Evolutionary conservation across 2,888 invertebrate genomes (phyloP), one percentile per base, ranked within the genome.

Genomic region (Argyra leucocephala): DNA sequence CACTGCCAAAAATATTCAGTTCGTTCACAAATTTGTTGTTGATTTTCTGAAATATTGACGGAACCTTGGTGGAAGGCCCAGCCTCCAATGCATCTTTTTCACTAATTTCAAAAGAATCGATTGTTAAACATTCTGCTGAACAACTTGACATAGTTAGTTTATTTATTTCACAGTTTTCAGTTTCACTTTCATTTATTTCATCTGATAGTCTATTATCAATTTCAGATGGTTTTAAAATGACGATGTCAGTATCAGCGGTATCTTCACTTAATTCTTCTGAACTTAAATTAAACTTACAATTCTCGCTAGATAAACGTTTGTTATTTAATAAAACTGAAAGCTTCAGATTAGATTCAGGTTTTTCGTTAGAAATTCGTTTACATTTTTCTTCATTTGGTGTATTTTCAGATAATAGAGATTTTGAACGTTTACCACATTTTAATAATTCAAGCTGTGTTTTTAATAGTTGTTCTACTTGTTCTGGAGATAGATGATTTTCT

Each of bases 381-480:
- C 21, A n/a, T 57, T 65, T 62, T 5, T 66, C 64, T 1, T 12
- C 12, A 62, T 3, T 65, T 26, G 61, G 24, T 0, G 15, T 12
- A 12, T 31, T 7, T 1, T 58, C 22, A 7, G 7, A 15, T 22
- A 57, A 22, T 7, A 26, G 22, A 15, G 64, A 72, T 3, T 74
- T 65, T 1, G 68, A 72, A 0, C 76, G 72, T 58, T 76, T 76
- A 12, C 73, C 70, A 61, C 67, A 74, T 66, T 76, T 76, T 1
- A 78, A 66, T 37, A 79, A 65, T 66, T 76, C 74, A 62, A 78
- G 69, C 63, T 79, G 78, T 59, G 78, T 71, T 65, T 78, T 78
- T 66, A 78, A 67, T 65, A 76, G 73, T 65, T 74, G 74, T 63
- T 74, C 73, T 10, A 79, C 68, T 65, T 76, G 75, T 18, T 74